Evolutionary conservation across 2,888 invertebrate species (phyloP).

Genomic region (Synanthedon formicaeformis): DNA sequence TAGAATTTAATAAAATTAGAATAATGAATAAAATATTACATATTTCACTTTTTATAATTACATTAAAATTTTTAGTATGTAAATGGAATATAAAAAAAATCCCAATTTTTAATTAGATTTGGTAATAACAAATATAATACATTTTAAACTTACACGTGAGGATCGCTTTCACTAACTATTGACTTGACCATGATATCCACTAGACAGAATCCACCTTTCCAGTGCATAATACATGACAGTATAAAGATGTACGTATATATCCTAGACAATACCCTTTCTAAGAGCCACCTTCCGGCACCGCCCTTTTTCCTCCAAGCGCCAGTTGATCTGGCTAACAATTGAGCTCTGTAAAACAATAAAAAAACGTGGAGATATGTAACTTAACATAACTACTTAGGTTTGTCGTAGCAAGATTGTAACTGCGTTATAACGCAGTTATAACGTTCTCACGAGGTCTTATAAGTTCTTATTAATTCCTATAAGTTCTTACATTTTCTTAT

Average conservation of each 20-base stretch:
- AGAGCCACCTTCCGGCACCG: conserved; percentile 34
- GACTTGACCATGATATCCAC: conserved; percentile 75
- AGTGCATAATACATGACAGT: conserved; percentile 85
- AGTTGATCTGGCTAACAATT: conserved; percentile 35
- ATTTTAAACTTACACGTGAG: conserved; percentile 28
- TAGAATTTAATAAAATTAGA: too few relatives aligned
- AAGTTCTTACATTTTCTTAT: too few relatives aligned
- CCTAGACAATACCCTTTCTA: conserved; percentile 67
- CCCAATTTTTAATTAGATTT: neutral
- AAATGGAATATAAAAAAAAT: too few relatives aligned
- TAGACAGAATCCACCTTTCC: conserved; percentile 86
- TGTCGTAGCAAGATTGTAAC: too few relatives aligned
- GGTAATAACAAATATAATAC: neutral
- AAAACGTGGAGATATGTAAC: too few relatives aligned
- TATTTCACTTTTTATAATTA: too few relatives aligned
- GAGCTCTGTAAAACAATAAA: conserved; percentile 21
- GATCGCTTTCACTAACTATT: conserved; percentile 31
- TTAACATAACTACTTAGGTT: too few relatives aligned
- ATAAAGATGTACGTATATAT: conserved; percentile 81
- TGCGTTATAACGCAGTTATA: too few relatives aligned
- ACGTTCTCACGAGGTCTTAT: too few relatives aligned
- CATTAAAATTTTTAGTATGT: too few relatives aligned
- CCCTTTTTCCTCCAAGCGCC: conserved; percentile 34
- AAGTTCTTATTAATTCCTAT: too few relatives aligned
- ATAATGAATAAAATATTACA: too few relatives aligned